Evolutionary conservation across 2,888 invertebrate genomes (phyloP), one percentile per base, ranked within the genome.

Genomic region (Creontiades dilutus): DNA sequence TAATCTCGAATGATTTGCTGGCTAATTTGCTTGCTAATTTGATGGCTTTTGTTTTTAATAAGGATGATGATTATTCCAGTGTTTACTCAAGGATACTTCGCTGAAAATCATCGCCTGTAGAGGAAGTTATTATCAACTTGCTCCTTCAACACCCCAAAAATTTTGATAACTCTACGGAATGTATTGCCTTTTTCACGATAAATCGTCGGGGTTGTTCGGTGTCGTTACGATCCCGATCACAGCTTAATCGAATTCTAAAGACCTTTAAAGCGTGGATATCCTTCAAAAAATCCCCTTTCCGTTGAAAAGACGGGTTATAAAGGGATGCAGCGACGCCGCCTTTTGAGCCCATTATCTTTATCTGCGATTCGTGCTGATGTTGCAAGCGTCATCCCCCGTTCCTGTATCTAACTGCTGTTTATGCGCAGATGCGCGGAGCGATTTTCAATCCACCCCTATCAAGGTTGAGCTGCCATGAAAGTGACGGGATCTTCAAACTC

Each of bases 181-280:
- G 37, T 2, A 37, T 37, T 37, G 37, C 37, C 37, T 37, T 37
- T 4, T 37, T 37, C 7, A n/a, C 37, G 37, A 4, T 7, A 37
- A 82, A 82, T 48, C 48, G 23, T 27, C 16, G 27, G 82, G 82
- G 82, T 47, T 27, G 37, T 48, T 48, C 19, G 48, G 48, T 28
- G 55, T 85, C 85, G 85, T 85, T 85, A 85, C 57, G 85, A 27
- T 57, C 85, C 57, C 23, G 85, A 55, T 85, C 85, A 27, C 84
- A 48, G 27, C 76, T 57, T 85, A 85, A 85, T 85, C 85, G 85
- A 85, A 85, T 85, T 85, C 85, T 85, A 57, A 85, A 85, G 85
- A 85, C 85, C 85, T 48, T 55, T n/a, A 3, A 28, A 55, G 85
- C 55, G 55, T 13, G 61, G 85, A 85, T 78, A 78, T 37, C 78